Percentiles rank a stretch among this genome's conserved stretches.
Evolutionary conservation across 2,113 vertebrate genomes (phyloP).

Genomic region (Galeopterus variegatus): DNA sequence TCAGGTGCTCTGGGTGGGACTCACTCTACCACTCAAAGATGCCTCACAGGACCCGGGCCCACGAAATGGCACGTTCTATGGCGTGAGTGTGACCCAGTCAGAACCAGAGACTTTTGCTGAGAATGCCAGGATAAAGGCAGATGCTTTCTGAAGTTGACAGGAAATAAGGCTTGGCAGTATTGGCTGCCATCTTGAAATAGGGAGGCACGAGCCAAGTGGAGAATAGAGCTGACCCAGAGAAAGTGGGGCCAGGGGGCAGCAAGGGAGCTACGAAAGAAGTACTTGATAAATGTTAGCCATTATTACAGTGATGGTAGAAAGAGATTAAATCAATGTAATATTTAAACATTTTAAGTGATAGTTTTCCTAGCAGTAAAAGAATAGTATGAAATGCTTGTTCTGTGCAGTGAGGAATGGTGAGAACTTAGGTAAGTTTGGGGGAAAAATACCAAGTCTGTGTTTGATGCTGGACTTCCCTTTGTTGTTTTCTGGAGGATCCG

Average conservation of each 20-base stretch:
- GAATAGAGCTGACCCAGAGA: neutral
- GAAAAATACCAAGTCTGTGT: neutral
- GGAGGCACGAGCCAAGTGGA: neutral
- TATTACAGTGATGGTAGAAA: neutral
- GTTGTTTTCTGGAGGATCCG: constrained; percentile 49
- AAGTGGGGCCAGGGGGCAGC: neutral
- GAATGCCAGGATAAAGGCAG: neutral
- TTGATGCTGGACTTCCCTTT: constrained; percentile 43
- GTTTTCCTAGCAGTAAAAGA: constrained; percentile 37
- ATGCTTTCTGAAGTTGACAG: neutral
- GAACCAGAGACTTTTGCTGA: constrained; percentile 3
- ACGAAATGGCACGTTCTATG: neutral
- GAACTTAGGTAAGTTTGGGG: neutral
- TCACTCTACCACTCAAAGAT: neutral
- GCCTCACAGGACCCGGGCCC: neutral
- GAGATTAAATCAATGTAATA: constrained; percentile 43
- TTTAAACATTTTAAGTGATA: neutral
- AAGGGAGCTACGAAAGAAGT: neutral
- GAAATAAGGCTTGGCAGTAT: neutral
- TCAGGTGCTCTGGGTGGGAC: neutral
- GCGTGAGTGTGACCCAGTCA: neutral
- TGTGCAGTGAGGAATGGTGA: neutral
- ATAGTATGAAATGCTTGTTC: neutral
- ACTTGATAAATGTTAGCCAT: constrained; percentile 33
- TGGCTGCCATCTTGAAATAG: neutral